Percentiles rank a stretch among this genome's conserved stretches.
phyloP scores from a whole-genome alignment of 2,113 vertebrate genomes.

The Chelonoidis abingdonii region DNA sequence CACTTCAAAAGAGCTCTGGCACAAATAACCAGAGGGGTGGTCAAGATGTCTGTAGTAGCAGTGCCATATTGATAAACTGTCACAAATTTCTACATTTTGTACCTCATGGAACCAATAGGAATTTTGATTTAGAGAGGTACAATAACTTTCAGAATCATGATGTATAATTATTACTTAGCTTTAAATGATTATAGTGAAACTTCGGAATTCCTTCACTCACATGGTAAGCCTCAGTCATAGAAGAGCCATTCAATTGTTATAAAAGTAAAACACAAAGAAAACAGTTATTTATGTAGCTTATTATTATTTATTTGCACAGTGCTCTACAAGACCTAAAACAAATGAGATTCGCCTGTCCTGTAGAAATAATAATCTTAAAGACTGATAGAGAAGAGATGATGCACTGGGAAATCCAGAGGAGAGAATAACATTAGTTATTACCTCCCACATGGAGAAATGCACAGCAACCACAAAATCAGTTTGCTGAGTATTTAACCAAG shows the following conservation, averaged over 20 bases:
- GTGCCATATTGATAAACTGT: neutral
- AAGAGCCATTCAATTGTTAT: slow-evolving; percentile 23
- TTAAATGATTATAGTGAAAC: neutral
- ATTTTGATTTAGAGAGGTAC: neutral
- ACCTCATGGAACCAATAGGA: neutral
- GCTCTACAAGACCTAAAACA: neutral
- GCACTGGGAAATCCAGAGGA: neutral
- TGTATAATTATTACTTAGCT: neutral
- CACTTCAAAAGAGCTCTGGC: neutral
- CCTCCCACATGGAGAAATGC: neutral
- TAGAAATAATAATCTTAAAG: neutral
- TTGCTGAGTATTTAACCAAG: neutral
- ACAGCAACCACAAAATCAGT: neutral
- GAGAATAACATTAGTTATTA: slow-evolving; percentile 1
- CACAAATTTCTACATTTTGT: neutral
- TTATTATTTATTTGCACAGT: neutral
- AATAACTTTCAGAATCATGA: neutral
- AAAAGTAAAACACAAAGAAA: slow-evolving; percentile 22
- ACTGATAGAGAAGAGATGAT: neutral
- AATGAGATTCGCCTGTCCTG: neutral
- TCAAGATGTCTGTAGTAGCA: neutral
- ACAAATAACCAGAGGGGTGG: neutral
- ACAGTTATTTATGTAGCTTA: slow-evolving; percentile 1
- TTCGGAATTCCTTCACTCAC: neutral
- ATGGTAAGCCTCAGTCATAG: neutral